These are phyloP conservation scores for Hirtodrosophila alboralis DNA, from an alignment of 2,888 invertebrate genomes.

Conservation along the genomic window DNA sequence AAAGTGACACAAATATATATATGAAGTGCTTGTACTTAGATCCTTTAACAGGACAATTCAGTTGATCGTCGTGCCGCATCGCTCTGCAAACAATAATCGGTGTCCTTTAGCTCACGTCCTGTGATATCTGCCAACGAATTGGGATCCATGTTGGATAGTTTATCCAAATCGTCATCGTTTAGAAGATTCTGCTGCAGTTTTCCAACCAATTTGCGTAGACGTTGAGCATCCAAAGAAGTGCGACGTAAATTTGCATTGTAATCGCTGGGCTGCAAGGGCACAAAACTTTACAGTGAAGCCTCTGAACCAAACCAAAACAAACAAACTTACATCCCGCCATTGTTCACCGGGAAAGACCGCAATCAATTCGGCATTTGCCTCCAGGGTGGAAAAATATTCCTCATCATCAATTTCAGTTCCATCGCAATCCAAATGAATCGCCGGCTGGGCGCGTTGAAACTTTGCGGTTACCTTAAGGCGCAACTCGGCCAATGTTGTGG, in stretches of 20 bases:
- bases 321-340: constrained; percentile 86
- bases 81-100: constrained; percentile 88
- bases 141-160: constrained; percentile 94
- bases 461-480: constrained; percentile 90
- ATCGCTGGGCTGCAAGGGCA: constrained; percentile 55
- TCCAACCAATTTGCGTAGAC: constrained; percentile 89
- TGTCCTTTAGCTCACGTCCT: constrained; percentile 85
- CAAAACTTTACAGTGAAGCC: neutral
- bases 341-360: constrained; percentile 90
- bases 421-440: constrained; percentile 94
- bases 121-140: constrained; percentile 92
- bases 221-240: constrained; percentile 75
- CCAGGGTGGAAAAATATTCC: constrained; percentile 95
- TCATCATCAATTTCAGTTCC: constrained; percentile 98
- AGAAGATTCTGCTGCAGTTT: constrained; percentile 91
- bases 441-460: constrained; percentile 86
- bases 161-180: constrained; percentile 92
- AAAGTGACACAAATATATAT: constrained; percentile 17
- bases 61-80: constrained; percentile 92
- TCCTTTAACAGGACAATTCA: constrained; percentile 88
- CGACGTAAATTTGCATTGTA: constrained; percentile 70
- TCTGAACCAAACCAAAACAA: neutral
- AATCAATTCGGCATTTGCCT: constrained; percentile 93
- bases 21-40: neutral
- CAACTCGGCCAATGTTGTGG: constrained; percentile 90